These are phyloP conservation scores for Coregonus clupeaformis DNA, from an alignment of 2,113 vertebrate species.

Conservation along the genomic window DNA sequence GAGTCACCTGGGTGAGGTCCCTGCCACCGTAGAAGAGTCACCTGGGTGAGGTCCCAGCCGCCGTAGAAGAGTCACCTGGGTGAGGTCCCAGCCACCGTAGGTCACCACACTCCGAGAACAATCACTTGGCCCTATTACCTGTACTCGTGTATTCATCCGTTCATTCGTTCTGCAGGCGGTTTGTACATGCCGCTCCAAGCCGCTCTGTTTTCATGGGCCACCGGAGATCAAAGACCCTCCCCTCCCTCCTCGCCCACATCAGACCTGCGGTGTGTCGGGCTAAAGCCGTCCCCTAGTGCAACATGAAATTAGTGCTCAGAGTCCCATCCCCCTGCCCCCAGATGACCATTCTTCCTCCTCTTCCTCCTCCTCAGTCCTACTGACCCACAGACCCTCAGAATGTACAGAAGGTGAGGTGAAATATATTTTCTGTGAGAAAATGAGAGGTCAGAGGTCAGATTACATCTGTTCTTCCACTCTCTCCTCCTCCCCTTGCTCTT, in stretches of 20 bases:
- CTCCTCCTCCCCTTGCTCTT: background rate
- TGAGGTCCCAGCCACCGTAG: background rate
- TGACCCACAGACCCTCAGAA: background rate
- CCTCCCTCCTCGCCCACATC: slow-evolving; percentile 41
- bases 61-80: background rate
- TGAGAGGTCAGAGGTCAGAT: slow-evolving; percentile 1
- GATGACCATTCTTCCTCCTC: slow-evolving; percentile 28
- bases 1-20: too few species aligned
- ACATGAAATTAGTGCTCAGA: slow-evolving; percentile 51
- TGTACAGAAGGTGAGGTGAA: slow-evolving; percentile 21
- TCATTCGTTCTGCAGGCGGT: slow-evolving; percentile 55
- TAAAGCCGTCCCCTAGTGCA: slow-evolving; percentile 49
- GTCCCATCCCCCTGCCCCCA: slow-evolving; percentile 27
- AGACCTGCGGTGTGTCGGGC: slow-evolving; percentile 56
- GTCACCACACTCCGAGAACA: too few species aligned
- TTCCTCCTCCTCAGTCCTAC: slow-evolving; percentile 6
- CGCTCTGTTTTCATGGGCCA: slow-evolving; percentile 46
- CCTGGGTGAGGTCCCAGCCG: background rate
- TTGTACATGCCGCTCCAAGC: slow-evolving; percentile 59
- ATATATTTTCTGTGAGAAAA: background rate
- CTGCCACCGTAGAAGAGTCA: too few species aligned
- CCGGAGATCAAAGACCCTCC: slow-evolving; percentile 28
- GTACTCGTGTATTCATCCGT: slow-evolving; percentile 15
- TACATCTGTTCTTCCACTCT: background rate
- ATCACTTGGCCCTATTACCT: slow-evolving; percentile 1